Conservation (phyloP, 2,113 vertebrate species). For the Myanophis thanlyinensis region DNA sequence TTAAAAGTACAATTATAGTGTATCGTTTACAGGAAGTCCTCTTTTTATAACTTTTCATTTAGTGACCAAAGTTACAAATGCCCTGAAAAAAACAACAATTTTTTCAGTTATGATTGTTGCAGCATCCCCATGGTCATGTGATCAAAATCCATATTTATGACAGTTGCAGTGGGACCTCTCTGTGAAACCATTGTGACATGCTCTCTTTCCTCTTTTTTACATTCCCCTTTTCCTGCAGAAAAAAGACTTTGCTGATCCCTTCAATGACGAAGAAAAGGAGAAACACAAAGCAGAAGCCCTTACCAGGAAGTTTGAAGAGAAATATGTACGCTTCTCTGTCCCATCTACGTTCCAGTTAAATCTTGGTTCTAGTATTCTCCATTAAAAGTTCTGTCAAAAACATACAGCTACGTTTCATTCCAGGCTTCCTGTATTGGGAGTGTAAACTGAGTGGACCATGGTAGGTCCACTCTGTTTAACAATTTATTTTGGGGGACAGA, state of each 20-base stretch:
- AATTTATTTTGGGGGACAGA: neutral
- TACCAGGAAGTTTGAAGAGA: constrained; percentile 83
- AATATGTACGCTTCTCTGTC: constrained; percentile 80
- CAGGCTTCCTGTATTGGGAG: neutral
- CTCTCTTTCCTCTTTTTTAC: constrained; percentile 31
- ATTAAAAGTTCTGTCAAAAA: neutral
- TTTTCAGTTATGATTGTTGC: neutral
- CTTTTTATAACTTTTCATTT: neutral
- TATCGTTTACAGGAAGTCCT: neutral
- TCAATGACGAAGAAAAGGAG: constrained; percentile 75
- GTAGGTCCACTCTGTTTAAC: neutral
- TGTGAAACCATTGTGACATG: neutral
- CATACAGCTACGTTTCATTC: neutral
- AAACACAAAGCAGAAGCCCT: constrained; percentile 77
- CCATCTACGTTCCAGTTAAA: neutral
- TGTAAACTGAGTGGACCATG: neutral
- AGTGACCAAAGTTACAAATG: neutral
- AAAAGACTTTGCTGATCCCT: constrained; percentile 65
- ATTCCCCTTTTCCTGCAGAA: constrained; percentile 57
- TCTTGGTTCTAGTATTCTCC: neutral
- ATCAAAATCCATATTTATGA: too few relatives aligned
- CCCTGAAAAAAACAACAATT: neutral
- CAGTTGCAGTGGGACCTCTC: neutral
- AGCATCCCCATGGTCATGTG: too few relatives aligned
- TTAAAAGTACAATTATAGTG: neutral